Percentiles rank a stretch among this genome's conserved stretches.
These are phyloP conservation scores for Axis porcinus DNA, from an alignment of 2,113 vertebrate genomes.

Conservation along the genomic window DNA sequence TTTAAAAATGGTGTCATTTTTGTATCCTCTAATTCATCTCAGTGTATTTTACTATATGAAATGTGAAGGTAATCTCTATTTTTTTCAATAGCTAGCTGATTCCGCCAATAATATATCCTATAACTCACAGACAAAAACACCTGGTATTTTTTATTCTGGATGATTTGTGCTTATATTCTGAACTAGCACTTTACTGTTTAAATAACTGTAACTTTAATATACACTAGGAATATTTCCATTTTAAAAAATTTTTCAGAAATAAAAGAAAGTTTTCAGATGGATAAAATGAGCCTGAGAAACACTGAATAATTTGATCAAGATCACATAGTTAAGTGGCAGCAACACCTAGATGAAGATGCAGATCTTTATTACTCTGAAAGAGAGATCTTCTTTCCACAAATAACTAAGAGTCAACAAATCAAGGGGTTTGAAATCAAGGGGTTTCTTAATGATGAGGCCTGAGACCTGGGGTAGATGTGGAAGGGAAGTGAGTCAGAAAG, in stretches of 20 bases:
- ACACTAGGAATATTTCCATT: not conserved
- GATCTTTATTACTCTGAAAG: not conserved
- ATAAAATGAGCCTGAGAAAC: not conserved
- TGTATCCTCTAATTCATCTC: not conserved
- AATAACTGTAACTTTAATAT: not conserved
- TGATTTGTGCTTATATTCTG: not conserved
- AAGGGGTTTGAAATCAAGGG: not conserved
- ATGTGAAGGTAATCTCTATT: not conserved
- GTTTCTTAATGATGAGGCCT: not conserved
- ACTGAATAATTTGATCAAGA: not conserved
- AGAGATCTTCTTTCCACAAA: not conserved
- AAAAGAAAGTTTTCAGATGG: not conserved
- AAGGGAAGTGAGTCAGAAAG: not conserved
- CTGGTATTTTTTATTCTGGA: not conserved
- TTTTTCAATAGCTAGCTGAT: not conserved
- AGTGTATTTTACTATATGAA: not conserved
- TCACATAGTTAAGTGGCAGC: not conserved
- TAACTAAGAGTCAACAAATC: not conserved
- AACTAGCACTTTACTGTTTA: not conserved
- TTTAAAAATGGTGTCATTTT: not conserved
- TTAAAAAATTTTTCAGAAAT: not conserved
- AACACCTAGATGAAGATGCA: not conserved
- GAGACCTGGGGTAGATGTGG: not conserved
- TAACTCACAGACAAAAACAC: not conserved
- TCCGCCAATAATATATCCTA: not conserved